Base-by-base conservation (phyloP, 1,140 invertebrate genomes). In the Drosophila ambigua region DNA sequence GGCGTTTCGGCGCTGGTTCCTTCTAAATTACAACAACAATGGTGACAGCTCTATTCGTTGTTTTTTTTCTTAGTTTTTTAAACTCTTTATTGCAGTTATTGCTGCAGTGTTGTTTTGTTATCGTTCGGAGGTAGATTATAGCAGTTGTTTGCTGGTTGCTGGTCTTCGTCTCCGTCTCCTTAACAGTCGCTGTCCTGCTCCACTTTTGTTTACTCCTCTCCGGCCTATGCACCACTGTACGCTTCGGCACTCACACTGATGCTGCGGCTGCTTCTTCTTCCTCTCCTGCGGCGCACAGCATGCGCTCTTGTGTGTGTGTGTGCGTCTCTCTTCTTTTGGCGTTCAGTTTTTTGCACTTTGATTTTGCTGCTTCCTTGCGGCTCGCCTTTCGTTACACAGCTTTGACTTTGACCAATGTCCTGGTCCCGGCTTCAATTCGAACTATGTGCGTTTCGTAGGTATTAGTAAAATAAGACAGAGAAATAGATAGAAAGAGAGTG, bases 321-420 rank as follows among this genome's bases (percentile, higher is more conserved):
- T 53, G 61, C 16, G 55, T 61, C 77, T 71, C 67, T 71, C 35
- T 45, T 23, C 41, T 43, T 71, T 61, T 72, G 59, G 53, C 44
- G 49, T 72, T 73, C 50, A 55, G 44, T 51, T 65, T 20, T 13
- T 71, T 64, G 69, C 59, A 64, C 59, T 63, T 73, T 73, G 71
- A 74, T 73, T 55, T 73, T 44, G 44, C 49, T 55, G 43, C 59
- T 45, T 55, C 39, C 44, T 35, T 26, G 20, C 35, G 35, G 11
- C 13, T 52, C 53, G 26, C 50, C 16, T 53, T 43, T 50, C 11
- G 39, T 59, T 39, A 39, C 45, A 15, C 53, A 48, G 46, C 44
- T 74, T 67, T 82, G 58, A 65, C 49, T 69, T 65, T 82, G 50
- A 68, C 48, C 62, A 78, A 77, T 65, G 67, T 85, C 81, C 77